Base-by-base conservation (phyloP, 2,797 vertebrate genomes). In the Gallinago nigripennis region DNA sequence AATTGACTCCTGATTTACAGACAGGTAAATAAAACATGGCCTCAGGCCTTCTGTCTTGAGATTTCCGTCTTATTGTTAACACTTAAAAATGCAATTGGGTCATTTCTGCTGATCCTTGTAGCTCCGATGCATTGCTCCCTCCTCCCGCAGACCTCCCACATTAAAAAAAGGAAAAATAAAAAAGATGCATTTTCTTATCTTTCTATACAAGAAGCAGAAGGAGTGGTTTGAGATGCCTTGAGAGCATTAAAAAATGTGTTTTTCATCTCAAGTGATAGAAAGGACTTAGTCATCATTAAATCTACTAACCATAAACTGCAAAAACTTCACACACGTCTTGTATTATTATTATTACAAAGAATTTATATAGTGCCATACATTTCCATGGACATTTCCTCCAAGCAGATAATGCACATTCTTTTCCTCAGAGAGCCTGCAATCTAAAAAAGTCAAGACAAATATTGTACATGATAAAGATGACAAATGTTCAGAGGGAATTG, bases 361-460 rank as follows among this genome's bases (percentile, higher is more conserved):
- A 91, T 92, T 95, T 95, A 51, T 94, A 86, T 86, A 58, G 68
- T 48, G 77, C 70, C 75, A 90, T 90, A 85, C 46, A 68, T 95
- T 91, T 93, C 66, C 80, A 79, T 2, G 0, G 71, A 35, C 58
- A 68, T 87, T 84, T 88, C 72, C 83, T 86, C 61, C 58, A 50
- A 66, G 82, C 35, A 94, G 91, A 93, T 94, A 96, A 96, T 93
- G 57, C 51, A 87, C 65, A 80, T 95, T 86, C 31, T 20, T 56
- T 87, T 90, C 76, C 70, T 83, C 53, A 53, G 92, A 94, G 73
- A 96, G 70, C 30, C 41, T 92, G 85, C 69, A 76, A 65, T 87
- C 72, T 83, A 92, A 92, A 79, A 91, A 94, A 95, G 66, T 94
- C 88, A 95, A 95, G 83, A 76, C 86, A 96, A 95, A 95, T 93